These are phyloP conservation scores for Drosophila bipectinata DNA, from an alignment of 1,140 invertebrate species.

Conservation along the genomic window DNA sequence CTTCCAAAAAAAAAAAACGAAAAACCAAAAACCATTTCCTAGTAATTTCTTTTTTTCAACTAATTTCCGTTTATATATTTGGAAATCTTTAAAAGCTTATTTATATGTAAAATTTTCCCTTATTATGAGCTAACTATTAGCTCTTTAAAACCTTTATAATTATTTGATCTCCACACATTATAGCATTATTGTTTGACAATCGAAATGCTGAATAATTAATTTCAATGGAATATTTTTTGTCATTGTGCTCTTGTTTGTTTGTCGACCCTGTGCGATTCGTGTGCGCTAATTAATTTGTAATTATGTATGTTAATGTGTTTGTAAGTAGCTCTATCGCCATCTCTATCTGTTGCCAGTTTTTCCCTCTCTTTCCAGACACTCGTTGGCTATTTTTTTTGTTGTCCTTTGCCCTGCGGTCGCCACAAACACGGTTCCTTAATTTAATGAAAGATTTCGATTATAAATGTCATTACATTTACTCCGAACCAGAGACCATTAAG, in stretches of 20 bases:
- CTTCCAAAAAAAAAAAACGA: conserved; percentile 3
- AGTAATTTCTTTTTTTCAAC: too few species aligned
- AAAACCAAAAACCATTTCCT: not conserved
- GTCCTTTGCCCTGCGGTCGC: conserved; percentile 25
- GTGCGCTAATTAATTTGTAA: conserved; percentile 80
- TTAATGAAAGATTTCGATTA: conserved; percentile 81
- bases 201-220: conserved; percentile 17
- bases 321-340: conserved; percentile 30
- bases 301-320: conserved; percentile 78
- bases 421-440: conserved; percentile 76
- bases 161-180: not conserved
- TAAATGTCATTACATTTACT: conserved; percentile 75
- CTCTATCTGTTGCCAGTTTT: conserved; percentile 5
- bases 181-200: not conserved
- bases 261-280: conserved; percentile 73
- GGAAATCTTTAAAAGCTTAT: too few species aligned
- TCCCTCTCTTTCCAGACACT: not conserved
- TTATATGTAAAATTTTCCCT: too few species aligned
- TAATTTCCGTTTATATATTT: too few species aligned
- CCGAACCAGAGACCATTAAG: conserved; percentile 19
- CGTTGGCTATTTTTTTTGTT: not conserved
- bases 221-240: not conserved
- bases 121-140: too few species aligned
- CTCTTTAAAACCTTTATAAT: not conserved
- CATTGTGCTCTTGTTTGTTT: conserved; percentile 29